Conservation (phyloP, 2,888 invertebrate species). For the Dugesia japonica region DNA sequence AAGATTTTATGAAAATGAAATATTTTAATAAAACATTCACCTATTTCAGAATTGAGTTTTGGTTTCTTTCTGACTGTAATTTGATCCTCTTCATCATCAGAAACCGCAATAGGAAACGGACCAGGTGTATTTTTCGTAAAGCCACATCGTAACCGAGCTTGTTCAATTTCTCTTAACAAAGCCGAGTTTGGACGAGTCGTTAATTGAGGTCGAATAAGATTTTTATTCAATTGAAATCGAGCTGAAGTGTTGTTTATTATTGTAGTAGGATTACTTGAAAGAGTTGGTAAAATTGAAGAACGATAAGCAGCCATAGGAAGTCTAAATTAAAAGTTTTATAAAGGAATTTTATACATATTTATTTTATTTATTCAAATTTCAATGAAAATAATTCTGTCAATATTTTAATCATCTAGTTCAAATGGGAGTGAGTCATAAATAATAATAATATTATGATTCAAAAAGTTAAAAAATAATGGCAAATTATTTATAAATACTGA, state of each 20-base stretch:
- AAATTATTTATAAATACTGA: too few species aligned
- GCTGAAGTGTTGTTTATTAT: background rate
- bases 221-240: background rate
- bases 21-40: too few species aligned
- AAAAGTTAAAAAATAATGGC: too few species aligned
- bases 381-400: too few species aligned
- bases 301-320: background rate
- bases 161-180: constrained; percentile 12
- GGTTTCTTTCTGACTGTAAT: background rate
- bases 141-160: constrained; percentile 26
- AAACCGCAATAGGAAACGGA: background rate
- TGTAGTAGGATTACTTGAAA: background rate
- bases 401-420: too few species aligned
- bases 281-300: background rate
- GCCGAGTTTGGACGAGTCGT: background rate
- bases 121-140: background rate
- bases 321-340: background rate
- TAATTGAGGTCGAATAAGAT: background rate
- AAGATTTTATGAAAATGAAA: background rate
- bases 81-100: constrained; percentile 7
- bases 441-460: too few species aligned
- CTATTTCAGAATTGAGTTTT: too few species aligned
- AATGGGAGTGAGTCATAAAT: too few species aligned
- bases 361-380: too few species aligned
- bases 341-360: too few species aligned